A percentile compares a stretch with the other conserved stretches of the same genome.
These are phyloP conservation scores for Ceratosolen solmsi DNA, from an alignment of 1,140 invertebrate genomes.

Conservation along the genomic window DNA sequence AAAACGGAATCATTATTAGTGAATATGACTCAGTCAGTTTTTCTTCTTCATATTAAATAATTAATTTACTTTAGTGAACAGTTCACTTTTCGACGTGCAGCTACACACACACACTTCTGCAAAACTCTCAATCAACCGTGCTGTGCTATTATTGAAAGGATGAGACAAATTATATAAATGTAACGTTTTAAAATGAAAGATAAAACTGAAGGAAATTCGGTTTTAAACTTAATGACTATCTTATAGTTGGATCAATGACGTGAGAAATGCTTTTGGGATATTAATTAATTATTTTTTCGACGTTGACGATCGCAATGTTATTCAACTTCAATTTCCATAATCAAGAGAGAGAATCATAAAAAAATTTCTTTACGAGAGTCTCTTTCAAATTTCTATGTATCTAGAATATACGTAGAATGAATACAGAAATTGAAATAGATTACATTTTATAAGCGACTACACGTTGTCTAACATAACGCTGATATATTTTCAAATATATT, in stretches of 20 bases:
- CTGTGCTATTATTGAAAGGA: slow-evolving; percentile 49
- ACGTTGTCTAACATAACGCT: neutral
- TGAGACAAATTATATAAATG: slow-evolving; percentile 26
- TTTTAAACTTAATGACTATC: slow-evolving; percentile 29
- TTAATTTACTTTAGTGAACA: slow-evolving; percentile 20
- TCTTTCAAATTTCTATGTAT: slow-evolving; percentile 41
- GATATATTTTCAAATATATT: slow-evolving; percentile 36
- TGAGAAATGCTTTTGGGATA: slow-evolving; percentile 25
- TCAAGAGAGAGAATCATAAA: neutral
- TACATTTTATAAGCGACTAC: neutral
- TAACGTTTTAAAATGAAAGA: slow-evolving; percentile 5
- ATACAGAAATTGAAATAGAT: slow-evolving; percentile 40
- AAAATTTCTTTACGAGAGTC: neutral
- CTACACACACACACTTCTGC: slow-evolving; percentile 45
- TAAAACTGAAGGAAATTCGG: neutral
- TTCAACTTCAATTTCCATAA: neutral
- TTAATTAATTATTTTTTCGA: neutral
- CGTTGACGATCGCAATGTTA: slow-evolving; percentile 34
- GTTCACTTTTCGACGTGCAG: slow-evolving; percentile 39
- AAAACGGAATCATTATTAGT: no score
- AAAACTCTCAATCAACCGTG: slow-evolving; percentile 51
- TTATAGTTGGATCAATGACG: slow-evolving; percentile 14
- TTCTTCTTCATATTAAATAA: neutral
- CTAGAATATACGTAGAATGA: neutral
- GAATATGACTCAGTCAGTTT: no score